Conservation (phyloP, 2,797 vertebrate species). For the Phrynocephalus guinanensis region DNA sequence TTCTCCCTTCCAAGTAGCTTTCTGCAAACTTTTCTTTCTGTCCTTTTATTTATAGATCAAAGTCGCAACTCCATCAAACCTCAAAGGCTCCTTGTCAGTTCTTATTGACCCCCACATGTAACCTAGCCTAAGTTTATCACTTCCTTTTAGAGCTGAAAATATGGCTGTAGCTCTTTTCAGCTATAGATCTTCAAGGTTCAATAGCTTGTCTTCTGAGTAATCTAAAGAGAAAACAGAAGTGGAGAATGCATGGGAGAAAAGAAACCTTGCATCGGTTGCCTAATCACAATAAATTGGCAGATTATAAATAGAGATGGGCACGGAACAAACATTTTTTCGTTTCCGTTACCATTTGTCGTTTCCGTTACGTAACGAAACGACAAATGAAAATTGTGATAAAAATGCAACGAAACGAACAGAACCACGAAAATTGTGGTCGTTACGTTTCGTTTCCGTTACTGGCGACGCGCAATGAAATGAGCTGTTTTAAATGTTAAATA, state of each 20-base stretch:
- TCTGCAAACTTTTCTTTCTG: conserved; percentile 44
- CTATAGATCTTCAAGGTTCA: conserved; percentile 21
- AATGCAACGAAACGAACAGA: no score
- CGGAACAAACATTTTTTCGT: no score
- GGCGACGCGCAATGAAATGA: no score
- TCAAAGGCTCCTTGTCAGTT: conserved; percentile 23
- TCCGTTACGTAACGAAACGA: no score
- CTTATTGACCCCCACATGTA: conserved; percentile 26
- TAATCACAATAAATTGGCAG: conserved; percentile 13
- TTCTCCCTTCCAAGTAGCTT: conserved; percentile 44
- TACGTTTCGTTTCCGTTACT: no score
- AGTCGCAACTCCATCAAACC: conserved; percentile 46
- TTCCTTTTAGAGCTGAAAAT: conserved; percentile 23
- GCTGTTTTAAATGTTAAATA: no score
- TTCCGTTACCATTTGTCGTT: no score
- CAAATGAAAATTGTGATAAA: no score
- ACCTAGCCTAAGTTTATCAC: conserved; percentile 34
- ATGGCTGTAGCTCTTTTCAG: not conserved
- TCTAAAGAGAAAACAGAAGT: conserved; percentile 25
- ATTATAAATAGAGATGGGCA: not conserved
- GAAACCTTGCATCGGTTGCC: not conserved
- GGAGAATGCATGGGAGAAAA: not conserved
- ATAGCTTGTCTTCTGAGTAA: not conserved
- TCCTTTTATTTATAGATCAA: conserved; percentile 58
- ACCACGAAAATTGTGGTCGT: no score